Conservation (phyloP, 2,888 invertebrate genomes). For the Eristalinus sepulchralis region DNA sequence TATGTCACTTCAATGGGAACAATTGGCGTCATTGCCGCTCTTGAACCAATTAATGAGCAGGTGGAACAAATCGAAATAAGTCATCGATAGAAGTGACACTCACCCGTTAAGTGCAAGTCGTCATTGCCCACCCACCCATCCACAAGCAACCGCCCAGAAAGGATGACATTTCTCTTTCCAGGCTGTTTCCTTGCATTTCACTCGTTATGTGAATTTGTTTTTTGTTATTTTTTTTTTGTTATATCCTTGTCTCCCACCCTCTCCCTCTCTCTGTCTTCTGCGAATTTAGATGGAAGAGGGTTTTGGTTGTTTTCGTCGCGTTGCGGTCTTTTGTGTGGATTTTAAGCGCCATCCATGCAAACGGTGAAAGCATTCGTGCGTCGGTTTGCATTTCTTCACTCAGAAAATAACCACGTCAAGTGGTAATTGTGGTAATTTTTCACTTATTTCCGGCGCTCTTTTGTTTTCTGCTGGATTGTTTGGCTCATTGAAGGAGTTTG, state of each 20-base stretch:
- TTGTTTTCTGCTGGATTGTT: background rate
- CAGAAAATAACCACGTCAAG: conserved; percentile 36
- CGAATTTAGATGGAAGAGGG: background rate
- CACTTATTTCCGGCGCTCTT: conserved; percentile 12
- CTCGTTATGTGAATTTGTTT: background rate
- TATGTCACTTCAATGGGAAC: background rate
- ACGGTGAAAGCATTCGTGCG: conserved; percentile 44
- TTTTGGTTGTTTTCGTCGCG: background rate
- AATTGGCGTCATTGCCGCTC: conserved; percentile 36
- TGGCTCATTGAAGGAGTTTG: background rate
- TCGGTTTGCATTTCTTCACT: conserved; percentile 36
- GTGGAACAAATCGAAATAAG: conserved; percentile 70
- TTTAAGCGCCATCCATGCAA: conserved; percentile 35
- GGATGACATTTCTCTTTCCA: background rate
- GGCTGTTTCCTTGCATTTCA: conserved; percentile 9
- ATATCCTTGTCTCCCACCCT: background rate
- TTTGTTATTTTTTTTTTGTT: background rate
- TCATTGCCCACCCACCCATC: background rate
- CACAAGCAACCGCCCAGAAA: too few species aligned
- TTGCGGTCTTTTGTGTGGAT: conserved; percentile 14
- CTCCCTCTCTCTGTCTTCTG: background rate
- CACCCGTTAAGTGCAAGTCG: conserved; percentile 38
- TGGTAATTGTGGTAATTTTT: conserved; percentile 48
- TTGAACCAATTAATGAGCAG: conserved; percentile 71
- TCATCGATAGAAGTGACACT: conserved; percentile 61